A percentile compares a stretch with the other conserved stretches of the same genome.
Evolutionary conservation across 2,113 vertebrate genomes (phyloP).

Genomic region (Scomber japonicus): DNA sequence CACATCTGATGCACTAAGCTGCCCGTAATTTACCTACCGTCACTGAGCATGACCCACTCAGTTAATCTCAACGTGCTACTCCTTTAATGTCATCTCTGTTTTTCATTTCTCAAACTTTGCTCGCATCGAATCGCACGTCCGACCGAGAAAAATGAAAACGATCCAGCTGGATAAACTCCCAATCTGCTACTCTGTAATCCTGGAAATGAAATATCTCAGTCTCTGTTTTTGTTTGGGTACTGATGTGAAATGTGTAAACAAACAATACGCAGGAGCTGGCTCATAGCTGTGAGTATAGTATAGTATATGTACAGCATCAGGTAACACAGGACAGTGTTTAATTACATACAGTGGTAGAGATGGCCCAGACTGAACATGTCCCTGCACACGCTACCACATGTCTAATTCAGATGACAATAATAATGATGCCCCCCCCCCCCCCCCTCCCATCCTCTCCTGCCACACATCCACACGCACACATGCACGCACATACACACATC

Average conservation of each 20-base stretch:
- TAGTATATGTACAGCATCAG: conserved; percentile 61
- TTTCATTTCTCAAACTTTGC: conserved; percentile 6
- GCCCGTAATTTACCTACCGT: conserved; percentile 27
- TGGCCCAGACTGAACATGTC: conserved; percentile 46
- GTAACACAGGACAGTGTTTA: conserved; percentile 72
- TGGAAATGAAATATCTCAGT: neutral
- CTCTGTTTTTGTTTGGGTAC: neutral
- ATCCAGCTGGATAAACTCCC: neutral
- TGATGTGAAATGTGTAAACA: conserved; percentile 42
- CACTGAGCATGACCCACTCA: conserved; percentile 7
- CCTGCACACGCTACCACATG: conserved; percentile 58
- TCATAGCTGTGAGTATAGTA: conserved; percentile 9
- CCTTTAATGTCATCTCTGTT: conserved; percentile 19
- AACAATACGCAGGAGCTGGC: conserved; percentile 28
- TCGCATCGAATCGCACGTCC: neutral
- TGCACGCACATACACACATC: conserved; percentile 28
- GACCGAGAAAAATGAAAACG: neutral
- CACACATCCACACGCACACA: neutral
- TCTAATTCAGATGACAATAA: conserved; percentile 68
- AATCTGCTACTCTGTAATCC: neutral
- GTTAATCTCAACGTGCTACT: conserved; percentile 44
- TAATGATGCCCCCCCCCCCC: conserved; percentile 32
- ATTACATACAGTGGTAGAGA: conserved; percentile 68
- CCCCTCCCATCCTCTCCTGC: no score
- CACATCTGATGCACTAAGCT: conserved; percentile 42